phyloP scores from a whole-genome alignment of 2,888 invertebrate species.

The Tiliacea aurago region DNA sequence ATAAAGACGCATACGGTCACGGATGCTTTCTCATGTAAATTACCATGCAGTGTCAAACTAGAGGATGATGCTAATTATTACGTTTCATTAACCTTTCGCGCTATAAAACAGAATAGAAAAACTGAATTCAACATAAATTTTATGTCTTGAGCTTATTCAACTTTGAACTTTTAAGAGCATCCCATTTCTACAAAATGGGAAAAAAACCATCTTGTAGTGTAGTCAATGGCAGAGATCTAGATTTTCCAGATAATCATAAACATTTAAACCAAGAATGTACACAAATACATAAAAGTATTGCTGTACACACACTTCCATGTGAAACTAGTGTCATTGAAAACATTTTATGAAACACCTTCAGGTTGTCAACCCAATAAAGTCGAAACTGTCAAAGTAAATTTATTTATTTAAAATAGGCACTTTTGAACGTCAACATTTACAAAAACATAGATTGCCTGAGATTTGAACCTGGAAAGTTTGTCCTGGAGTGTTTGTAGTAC shows the following conservation, averaged over 20 bases:
- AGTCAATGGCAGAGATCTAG: background rate
- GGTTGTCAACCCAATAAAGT: background rate
- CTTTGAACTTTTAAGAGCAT: conserved; percentile 6
- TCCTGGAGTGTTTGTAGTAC: background rate
- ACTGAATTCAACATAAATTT: background rate
- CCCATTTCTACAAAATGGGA: too few species aligned
- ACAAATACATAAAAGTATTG: background rate
- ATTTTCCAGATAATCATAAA: background rate
- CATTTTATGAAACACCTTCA: background rate
- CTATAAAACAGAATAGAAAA: background rate
- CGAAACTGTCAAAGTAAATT: background rate
- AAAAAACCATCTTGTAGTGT: background rate
- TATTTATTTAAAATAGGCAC: too few species aligned
- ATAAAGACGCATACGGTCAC: conserved; percentile 41
- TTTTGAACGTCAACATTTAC: too few species aligned
- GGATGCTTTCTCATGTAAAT: conserved; percentile 57
- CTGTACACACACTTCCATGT: background rate
- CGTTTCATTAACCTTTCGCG: background rate
- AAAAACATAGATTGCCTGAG: background rate
- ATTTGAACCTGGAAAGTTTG: background rate
- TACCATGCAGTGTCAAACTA: conserved; percentile 8
- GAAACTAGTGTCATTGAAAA: conserved; percentile 6
- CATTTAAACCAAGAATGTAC: background rate
- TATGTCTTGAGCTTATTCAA: background rate
- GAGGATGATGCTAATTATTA: conserved; percentile 7